Base-by-base conservation (phyloP, 2,797 vertebrate genomes). In the Cottoperca gobio region DNA sequence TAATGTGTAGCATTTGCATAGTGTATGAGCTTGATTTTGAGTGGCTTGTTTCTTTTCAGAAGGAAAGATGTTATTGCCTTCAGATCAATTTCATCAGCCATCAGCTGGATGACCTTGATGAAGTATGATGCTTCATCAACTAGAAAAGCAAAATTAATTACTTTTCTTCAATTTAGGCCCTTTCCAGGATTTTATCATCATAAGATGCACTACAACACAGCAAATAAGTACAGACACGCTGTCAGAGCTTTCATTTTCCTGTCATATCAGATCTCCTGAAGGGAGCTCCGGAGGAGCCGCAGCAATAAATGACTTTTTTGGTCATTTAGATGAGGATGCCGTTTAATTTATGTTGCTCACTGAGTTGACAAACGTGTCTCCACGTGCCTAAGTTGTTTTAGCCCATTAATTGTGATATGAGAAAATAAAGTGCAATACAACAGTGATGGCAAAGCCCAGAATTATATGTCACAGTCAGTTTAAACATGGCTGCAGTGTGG, bases 161-260 rank as follows among this genome's bases (percentile, higher is more conserved):
- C 75, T 81, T 90, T 90, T 79, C 80, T 79, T 84, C 82, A 91
- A 85, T 90, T 91, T 88, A 78, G 55, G 61, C 45, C 69, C 52
- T 79, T 79, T 84, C 82, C 52, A 59, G 70, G 45, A 63, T 64
- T 83, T 81, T 85, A 79, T 71, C 81, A 92, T 92, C 84, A 82
- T 45, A 54, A 66, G 67, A 88, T 75, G 73, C 80, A 78, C 77
- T 90, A 88, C 84, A 88, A 79, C 76, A 76, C 73, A 57, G 74
- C 85, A 90, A 92, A 91, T 89, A 84, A 90, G 87, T 59, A 31
- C 59, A 80, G 87, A 91, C 82, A 75, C 54, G 52, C 83, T 86
- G 91, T 92, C 86, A 88, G 58, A 83, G 77, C 76, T 88, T 93
- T 90, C 81, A 91, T 93, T 92, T 89, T 72, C 86, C 85, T 93